phyloP scores from a whole-genome alignment of 2,888 invertebrate species.

The Lamellibrachia columna region DNA sequence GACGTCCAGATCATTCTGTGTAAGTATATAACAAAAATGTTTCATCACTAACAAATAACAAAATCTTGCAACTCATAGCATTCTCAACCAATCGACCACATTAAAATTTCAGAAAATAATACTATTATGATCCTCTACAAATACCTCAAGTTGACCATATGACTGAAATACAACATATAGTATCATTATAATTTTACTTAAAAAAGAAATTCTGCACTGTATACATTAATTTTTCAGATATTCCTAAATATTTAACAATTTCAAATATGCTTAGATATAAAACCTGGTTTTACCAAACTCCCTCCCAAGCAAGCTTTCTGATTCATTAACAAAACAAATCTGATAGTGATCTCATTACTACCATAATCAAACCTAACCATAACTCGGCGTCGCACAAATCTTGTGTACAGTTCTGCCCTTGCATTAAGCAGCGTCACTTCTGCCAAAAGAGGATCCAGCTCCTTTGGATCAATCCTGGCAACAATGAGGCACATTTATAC shows the following conservation, averaged over 20 bases:
- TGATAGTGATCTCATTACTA: not conserved
- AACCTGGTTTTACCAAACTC: not conserved
- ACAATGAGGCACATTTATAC: not conserved
- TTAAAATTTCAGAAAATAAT: not conserved
- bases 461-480: constrained; percentile 75
- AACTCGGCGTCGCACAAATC: constrained; percentile 81
- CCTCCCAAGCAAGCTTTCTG: not conserved
- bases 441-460: constrained; percentile 85
- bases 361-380: constrained; percentile 46
- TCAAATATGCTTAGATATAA: not conserved
- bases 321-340: not conserved
- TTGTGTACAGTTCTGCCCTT: constrained; percentile 87
- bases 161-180: not conserved
- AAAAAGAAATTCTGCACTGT: not conserved
- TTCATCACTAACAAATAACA: not conserved
- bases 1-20: constrained; percentile 56
- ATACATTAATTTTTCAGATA: not conserved
- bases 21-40: constrained; percentile 14
- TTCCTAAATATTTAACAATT: not conserved
- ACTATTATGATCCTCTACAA: not conserved
- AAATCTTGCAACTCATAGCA: not conserved
- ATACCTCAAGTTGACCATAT: not conserved
- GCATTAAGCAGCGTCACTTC: constrained; percentile 93
- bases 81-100: not conserved
- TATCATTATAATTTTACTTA: not conserved